Conservation (phyloP, 2,113 vertebrate species). For the Dasyornis broadbenti region DNA sequence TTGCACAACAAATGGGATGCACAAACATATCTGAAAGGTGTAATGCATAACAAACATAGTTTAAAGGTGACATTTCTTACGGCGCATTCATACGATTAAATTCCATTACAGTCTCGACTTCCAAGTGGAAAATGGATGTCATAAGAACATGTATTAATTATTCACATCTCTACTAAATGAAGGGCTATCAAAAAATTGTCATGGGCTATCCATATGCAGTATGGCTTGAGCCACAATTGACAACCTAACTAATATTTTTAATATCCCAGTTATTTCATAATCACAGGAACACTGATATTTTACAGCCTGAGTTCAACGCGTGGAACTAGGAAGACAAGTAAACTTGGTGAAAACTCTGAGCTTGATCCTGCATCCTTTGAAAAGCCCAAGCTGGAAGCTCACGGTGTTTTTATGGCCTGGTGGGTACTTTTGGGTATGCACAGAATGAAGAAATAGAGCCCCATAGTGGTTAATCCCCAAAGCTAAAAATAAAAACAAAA, state of each 20-base stretch:
- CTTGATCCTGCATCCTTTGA: background rate
- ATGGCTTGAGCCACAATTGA: constrained; percentile 55
- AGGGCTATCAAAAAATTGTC: constrained; percentile 64
- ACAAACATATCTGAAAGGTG: background rate
- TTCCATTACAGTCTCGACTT: constrained; percentile 42
- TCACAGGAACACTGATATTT: constrained; percentile 12
- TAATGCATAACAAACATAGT: background rate
- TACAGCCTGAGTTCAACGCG: background rate
- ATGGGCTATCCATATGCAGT: constrained; percentile 44
- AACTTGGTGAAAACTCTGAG: background rate
- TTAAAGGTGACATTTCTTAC: constrained; percentile 15
- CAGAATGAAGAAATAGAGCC: constrained; percentile 55
- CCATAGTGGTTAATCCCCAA: constrained; percentile 63
- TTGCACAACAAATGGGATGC: background rate
- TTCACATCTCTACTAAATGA: constrained; percentile 57
- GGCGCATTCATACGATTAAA: constrained; percentile 32
- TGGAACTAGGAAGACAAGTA: background rate
- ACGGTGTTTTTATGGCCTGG: background rate
- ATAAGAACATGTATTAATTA: constrained; percentile 59
- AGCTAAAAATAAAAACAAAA: constrained; percentile 56
- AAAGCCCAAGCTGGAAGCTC: background rate
- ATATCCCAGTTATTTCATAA: constrained; percentile 60
- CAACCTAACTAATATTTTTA: constrained; percentile 68
- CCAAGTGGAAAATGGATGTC: constrained; percentile 29
- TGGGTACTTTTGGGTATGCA: constrained; percentile 54